Evolutionary conservation across 2,888 invertebrate species (phyloP), one percentile per base, ranked within the genome.

Genomic region (Drosophila nr. medialis): DNA sequence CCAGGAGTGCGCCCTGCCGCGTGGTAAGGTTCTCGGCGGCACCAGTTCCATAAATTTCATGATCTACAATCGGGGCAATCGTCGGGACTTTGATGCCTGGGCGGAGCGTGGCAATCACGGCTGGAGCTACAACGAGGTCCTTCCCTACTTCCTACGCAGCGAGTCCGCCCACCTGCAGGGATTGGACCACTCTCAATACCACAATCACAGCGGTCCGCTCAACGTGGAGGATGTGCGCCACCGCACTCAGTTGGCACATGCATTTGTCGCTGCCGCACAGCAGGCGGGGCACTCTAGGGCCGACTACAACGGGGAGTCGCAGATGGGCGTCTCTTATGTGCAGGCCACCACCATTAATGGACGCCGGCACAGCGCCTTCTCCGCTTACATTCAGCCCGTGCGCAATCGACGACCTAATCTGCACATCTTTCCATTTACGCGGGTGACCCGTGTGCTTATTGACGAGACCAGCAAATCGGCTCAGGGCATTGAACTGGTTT

Each of bases 41-140:
- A 93, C 94, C 0, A 94, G 94, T 66, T 93, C 94, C 50, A 94
- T 95, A 50, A 95, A 95, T 89, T 95, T 94, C 81, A 95, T 95
- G 95, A 94, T 96, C 69, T 96, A 97, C 91, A 95, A 96, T 13
- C 94, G 97, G 60, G 97, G 97, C 10, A 95, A 96, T 81, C 94
- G 94, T 4, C 92, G 93, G 11, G 96, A 97, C 88, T 97, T 96
- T 93, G 95, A 97, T 87, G 93, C 94, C 84, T 91, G 97, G 95
- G 95, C 94, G 0, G 93, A 93, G 0, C 94, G 94, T 24, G 97
- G 96, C 4, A 96, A 96, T 88, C 93, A 94, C 5, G 96, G 96
- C 49, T 97, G 97, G 97, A 94, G 96, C 1, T 95, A 95, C 84
- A 84, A 93, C 0, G 95, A 95, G 0, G 94, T 95, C 1, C 78